Base-by-base conservation (phyloP, 1,140 invertebrate species). In the Heterodera carotae region DNA sequence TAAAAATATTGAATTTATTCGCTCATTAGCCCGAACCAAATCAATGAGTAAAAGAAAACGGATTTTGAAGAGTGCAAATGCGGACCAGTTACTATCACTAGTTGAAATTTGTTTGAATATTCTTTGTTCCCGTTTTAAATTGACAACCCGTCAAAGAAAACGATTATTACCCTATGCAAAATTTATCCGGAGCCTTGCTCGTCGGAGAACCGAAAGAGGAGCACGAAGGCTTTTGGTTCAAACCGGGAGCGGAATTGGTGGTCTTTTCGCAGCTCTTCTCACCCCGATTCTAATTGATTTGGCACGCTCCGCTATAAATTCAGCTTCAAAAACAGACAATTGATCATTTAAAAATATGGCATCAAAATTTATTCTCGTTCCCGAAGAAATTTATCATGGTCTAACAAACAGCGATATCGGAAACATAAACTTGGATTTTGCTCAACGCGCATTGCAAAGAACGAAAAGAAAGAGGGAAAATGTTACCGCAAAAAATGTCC, bases 1-100 rank as follows among this genome's bases (percentile, higher is more conserved):
- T 59, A 33, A 74, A 31, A 74, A 74, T 74, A 10, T 29, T 10
- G 31, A 74, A 18, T 74, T 74, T 74, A 39, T 74, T 39, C 71
- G 71, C 5, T 7, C 10, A 18, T 70, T 74, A 29, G 62, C 53
- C 22, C 8, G 2, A 43, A 74, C 62, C 2, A 74, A 67, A 34
- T 74, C 71, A 12, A 25, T 15, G 27, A 70, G 10, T 15, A 74
- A 70, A 33, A 60, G n/a, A 1, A 69, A 12, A 15, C 10, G 4
- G 3, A 29, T 74, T 33, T 12, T 74, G 18, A 60, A 39, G 15
- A 6, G 48, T 3, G 59, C 71, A 74, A 31, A 29, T 4, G 48
- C 25, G 3, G 27, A 74, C 70, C 71, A 74, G 33, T 74, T 74
- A 18, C 6, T 74, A 31, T 2, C 48, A 59, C 56, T 74, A 12